Evolutionary conservation across 2,113 vertebrate species (phyloP), one percentile per base, ranked within the genome.

Genomic region (Callipepla californica): DNA sequence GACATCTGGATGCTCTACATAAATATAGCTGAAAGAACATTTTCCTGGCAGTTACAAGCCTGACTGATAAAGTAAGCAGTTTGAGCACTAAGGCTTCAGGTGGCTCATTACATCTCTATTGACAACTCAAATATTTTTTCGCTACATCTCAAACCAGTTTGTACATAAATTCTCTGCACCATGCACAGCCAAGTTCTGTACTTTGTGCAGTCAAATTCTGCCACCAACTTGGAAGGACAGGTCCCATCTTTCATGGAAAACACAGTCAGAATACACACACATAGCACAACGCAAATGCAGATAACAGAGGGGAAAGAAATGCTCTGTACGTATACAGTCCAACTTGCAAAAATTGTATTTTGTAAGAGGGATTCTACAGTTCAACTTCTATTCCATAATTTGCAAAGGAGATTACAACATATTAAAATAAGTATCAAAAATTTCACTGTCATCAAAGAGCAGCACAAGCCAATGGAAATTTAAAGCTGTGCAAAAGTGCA

Each of bases 11-110:
- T 90, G 66, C 85, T 95, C 68, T 91, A 91, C 90, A 96, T 58
- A 97, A 97, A 95, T 48, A 92, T 40, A 95, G 91, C 90, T 86
- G 84, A 84, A 92, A 57, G 92, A 96, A 97, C 90, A 80, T 92
- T 93, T 95, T 80, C 94, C 93, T 93, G 89, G 75, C 59, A 62
- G 83, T 91, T 61, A 90, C 92, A 91, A 94, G 94, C 81, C 87
- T 80, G 17, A 63, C 83, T 94, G 87, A 87, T 85, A 92, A 94
- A 95, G 77, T 47, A 84, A 95, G 88, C 69, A 79, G 44, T 94
- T 59, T 84, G 92, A 91, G 66, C 78, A 72, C 81, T 89, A 89
- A 88, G 92, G 85, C 40, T 97, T 97, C 94, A 94, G 80, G 92
- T 94, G 92, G 59, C 90, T 97, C 92, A 59, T 95, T 96, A 92